Evolutionary conservation across 2,888 invertebrate species (phyloP).

Genomic region (Drosophila neonasuta): DNA sequence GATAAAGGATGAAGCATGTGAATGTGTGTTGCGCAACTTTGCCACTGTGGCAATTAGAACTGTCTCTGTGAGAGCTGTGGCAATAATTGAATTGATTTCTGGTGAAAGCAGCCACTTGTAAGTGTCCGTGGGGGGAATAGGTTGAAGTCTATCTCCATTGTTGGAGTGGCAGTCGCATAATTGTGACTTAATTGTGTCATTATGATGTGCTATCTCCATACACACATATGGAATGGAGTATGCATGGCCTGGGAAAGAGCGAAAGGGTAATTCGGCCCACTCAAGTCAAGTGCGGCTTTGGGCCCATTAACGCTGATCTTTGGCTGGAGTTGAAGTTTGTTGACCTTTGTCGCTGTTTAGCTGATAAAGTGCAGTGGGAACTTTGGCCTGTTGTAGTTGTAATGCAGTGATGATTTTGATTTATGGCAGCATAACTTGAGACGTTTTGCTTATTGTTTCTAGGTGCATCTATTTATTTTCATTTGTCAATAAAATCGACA

Average conservation of each 20-base stretch:
- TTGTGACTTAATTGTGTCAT: constrained; percentile 75
- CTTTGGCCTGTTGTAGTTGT: constrained; percentile 16
- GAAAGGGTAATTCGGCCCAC: constrained; percentile 28
- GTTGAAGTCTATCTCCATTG: constrained; percentile 5
- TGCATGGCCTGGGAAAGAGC: constrained; percentile 27
- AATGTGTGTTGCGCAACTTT: background rate
- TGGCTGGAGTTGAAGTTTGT: constrained; percentile 41
- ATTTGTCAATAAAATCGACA: constrained; percentile 69
- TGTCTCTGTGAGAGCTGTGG: constrained; percentile 63
- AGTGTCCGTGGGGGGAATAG: constrained; percentile 27
- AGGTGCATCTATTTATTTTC: constrained; percentile 60
- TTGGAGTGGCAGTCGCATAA: constrained; percentile 55
- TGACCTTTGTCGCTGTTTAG: constrained; percentile 48
- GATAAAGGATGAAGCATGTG: constrained; percentile 20
- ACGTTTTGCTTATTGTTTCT: constrained; percentile 45
- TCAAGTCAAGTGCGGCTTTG: constrained; percentile 64
- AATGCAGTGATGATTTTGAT: constrained; percentile 3
- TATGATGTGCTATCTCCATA: constrained; percentile 53
- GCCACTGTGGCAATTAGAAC: constrained; percentile 17
- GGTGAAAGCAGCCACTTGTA: constrained; percentile 68
- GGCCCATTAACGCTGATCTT: constrained; percentile 41
- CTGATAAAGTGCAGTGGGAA: constrained; percentile 20
- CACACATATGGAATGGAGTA: background rate
- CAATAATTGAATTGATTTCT: constrained; percentile 67
- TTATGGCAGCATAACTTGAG: constrained; percentile 19